Evolutionary conservation across 64 coral and sea anemone species (phyloP).

Genomic region (Porites australiensis): DNA sequence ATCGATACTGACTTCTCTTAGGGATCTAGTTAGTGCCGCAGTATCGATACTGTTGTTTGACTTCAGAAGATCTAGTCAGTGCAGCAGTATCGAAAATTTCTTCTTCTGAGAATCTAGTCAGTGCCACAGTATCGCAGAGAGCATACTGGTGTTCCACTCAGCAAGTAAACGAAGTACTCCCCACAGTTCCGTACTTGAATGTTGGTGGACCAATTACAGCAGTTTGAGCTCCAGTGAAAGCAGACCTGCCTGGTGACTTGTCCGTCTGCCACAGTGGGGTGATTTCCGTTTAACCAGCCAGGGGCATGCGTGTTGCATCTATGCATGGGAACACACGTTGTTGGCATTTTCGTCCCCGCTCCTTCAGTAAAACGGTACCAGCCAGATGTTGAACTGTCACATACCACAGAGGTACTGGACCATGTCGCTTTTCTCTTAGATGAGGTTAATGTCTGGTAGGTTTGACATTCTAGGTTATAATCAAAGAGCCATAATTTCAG

Average conservation of each 20-base stretch:
- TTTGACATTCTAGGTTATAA: too few species aligned
- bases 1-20: too few species aligned
- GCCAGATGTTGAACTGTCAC: background rate
- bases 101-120: too few species aligned
- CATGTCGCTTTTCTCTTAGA: too few species aligned
- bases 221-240: background rate
- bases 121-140: too few species aligned
- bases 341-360: background rate
- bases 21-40: too few species aligned
- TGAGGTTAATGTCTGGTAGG: too few species aligned
- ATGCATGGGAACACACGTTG: background rate
- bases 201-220: background rate
- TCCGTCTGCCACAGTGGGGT: background rate
- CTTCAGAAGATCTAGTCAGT: too few species aligned
- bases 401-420: too few species aligned
- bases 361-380: background rate
- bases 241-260: background rate
- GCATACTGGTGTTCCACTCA: background rate
- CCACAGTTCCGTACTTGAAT: constrained; percentile 3
- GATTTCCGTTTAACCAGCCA: background rate
- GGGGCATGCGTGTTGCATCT: background rate
- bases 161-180: background rate
- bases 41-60: too few species aligned
- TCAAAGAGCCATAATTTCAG: too few species aligned
- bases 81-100: too few species aligned